Base-by-base conservation (phyloP, 2,888 invertebrate genomes). In the Brachylomia viminalis region DNA sequence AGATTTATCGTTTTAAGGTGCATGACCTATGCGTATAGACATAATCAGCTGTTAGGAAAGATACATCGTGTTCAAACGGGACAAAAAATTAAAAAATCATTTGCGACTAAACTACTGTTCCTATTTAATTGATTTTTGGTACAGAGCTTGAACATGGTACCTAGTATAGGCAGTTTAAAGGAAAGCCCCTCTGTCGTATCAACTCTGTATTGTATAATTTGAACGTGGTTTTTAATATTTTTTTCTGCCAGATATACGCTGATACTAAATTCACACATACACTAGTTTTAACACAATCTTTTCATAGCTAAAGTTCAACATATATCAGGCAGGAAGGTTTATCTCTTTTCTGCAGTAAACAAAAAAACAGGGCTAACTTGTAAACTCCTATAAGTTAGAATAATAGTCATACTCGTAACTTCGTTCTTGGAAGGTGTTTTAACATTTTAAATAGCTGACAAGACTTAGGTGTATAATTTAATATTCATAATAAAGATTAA, bases 401-500 rank as follows among this genome's bases (percentile, higher is more conserved):
- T 62, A 73, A 42, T n/a, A 59, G 23, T 23, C 47, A 27, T 45
- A 15, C 23, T 61, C 42, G 33, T 69, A 72, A 66, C 23, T 61
- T 66, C 54, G 61, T 52, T 72, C 67, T 59, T 58, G 17, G 42
- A 72, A 75, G 47, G 75, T 70, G 47, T 30, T 49, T 30, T 64
- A 59, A 49, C 33, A 72, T 68, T 75, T 64, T 72, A 71, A 70
- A 56, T 52, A 56, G 65, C 72, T 45, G 67, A 64, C 58, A 64
- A 58, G 23, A 58, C 64, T 79, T 67, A 45, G 33, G 17, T 59
- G 58, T 65, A 38, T 66, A 77, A 65, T 73, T 73, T 72, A 77
- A 71, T 80, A 38, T 72, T 69, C 45, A 65, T 84, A 73, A 84
- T 77, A 45, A 76, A 72, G 70, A 84, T 76, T 79, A 68, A 82